Percentiles rank a stretch among this genome's conserved stretches.
Conservation (phyloP, 2,113 vertebrate species). For the Mus pahari region DNA sequence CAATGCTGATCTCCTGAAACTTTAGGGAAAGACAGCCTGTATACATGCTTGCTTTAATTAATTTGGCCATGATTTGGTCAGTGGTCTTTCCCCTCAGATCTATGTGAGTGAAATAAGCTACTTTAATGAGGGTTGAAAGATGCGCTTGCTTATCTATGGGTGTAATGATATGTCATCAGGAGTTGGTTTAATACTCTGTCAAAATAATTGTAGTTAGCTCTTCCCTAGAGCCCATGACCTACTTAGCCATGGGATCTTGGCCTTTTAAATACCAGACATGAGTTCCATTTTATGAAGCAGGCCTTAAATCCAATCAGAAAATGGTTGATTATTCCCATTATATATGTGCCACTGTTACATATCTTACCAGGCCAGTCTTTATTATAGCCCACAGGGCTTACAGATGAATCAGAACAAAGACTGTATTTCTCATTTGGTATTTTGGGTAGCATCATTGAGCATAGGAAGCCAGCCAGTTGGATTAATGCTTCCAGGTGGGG, state of each 20-base stretch:
- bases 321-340: neutral
- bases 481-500: neutral
- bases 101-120: neutral
- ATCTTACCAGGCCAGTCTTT: neutral
- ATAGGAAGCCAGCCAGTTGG: neutral
- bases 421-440: neutral
- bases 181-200: neutral
- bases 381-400: too few relatives aligned
- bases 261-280: neutral
- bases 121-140: neutral
- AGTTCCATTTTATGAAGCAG: neutral
- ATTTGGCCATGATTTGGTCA: neutral
- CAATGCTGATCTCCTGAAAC: neutral
- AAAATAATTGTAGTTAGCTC: neutral
- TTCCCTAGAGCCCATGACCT: neutral
- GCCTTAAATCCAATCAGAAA: neutral
- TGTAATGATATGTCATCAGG: neutral
- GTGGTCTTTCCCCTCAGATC: neutral
- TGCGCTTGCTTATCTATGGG: neutral
- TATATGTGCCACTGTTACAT: neutral
- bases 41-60: neutral
- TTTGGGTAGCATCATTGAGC: neutral
- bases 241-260: neutral
- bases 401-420: neutral
- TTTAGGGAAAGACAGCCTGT: neutral